Evolutionary conservation across 2,888 invertebrate genomes (phyloP).

Genomic region (Clepsis dumicolana): DNA sequence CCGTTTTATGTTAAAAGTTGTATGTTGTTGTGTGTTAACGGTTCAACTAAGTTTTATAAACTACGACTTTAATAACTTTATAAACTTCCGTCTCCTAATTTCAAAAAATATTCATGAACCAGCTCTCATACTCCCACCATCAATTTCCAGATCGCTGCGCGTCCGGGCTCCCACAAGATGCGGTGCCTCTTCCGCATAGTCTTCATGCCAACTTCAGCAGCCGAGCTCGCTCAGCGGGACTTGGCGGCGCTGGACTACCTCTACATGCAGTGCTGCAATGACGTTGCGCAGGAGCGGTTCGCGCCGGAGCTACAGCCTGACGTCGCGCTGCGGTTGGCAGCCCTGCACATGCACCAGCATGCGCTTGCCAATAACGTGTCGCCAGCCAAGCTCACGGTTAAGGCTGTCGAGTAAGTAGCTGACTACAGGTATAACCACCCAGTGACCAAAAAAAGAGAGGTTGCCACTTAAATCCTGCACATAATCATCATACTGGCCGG

Average conservation of each 20-base stretch:
- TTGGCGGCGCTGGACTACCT: constrained; percentile 95
- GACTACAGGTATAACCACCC: too few relatives aligned
- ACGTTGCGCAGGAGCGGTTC: constrained; percentile 96
- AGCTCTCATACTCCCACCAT: not conserved
- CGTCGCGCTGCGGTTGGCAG: constrained; percentile 93
- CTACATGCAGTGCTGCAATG: constrained; percentile 96
- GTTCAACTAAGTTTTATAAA: too few relatives aligned
- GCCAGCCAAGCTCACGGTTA: constrained; percentile 93
- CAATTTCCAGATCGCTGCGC: constrained; percentile 91
- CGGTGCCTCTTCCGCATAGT: constrained; percentile 95
- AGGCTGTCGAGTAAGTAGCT: constrained; percentile 93
- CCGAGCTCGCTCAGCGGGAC: constrained; percentile 93
- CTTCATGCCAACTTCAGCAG: constrained; percentile 95
- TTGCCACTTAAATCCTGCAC: too few relatives aligned
- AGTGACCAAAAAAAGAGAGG: too few relatives aligned
- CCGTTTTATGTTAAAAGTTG: too few relatives aligned
- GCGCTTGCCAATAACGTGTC: constrained; percentile 92
- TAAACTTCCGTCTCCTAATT: too few relatives aligned
- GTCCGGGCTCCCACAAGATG: constrained; percentile 96
- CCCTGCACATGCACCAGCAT: constrained; percentile 96
- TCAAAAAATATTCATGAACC: not conserved
- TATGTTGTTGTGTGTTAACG: too few relatives aligned
- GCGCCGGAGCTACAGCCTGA: constrained; percentile 95
- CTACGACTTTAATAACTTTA: too few relatives aligned
- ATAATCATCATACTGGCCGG: too few relatives aligned